These are phyloP conservation scores for Tauraco erythrolophus DNA, from an alignment of 2,113 vertebrate genomes.

Conservation along the genomic window DNA sequence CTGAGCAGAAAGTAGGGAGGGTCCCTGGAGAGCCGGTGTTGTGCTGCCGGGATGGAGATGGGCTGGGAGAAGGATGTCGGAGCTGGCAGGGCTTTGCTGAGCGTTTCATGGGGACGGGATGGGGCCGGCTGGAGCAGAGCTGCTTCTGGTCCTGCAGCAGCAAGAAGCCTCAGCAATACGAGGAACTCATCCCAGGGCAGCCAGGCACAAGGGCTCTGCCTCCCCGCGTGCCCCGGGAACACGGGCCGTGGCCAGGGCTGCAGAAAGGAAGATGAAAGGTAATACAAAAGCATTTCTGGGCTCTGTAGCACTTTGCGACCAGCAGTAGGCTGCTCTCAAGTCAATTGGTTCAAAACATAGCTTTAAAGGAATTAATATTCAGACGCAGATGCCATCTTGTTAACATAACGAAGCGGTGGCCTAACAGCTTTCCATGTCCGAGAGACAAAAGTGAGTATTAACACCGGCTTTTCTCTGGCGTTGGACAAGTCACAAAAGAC, in stretches of 20 bases:
- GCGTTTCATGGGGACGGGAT: accelerated
- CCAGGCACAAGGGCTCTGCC: background rate
- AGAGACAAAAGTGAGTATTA: background rate
- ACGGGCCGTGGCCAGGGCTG: background rate
- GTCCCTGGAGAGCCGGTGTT: accelerated
- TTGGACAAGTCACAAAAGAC: background rate
- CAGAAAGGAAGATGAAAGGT: background rate
- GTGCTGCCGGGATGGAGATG: accelerated
- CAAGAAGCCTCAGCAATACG: background rate
- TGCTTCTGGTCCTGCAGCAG: background rate
- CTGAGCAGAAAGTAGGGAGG: background rate
- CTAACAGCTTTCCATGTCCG: background rate
- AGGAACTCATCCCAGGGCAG: background rate
- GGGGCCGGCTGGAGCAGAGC: background rate
- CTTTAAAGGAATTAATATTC: background rate
- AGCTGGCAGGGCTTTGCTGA: background rate
- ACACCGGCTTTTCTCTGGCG: background rate
- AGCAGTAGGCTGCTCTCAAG: background rate
- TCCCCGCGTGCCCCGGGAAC: accelerated
- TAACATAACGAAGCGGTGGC: background rate
- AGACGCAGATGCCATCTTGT: background rate
- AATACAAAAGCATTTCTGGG: background rate
- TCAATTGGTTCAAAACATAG: background rate
- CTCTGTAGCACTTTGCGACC: background rate
- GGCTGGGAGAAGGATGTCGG: background rate